Evolutionary conservation across 2,113 vertebrate genomes (phyloP).

Genomic region (Lepisosteus osseus): DNA sequence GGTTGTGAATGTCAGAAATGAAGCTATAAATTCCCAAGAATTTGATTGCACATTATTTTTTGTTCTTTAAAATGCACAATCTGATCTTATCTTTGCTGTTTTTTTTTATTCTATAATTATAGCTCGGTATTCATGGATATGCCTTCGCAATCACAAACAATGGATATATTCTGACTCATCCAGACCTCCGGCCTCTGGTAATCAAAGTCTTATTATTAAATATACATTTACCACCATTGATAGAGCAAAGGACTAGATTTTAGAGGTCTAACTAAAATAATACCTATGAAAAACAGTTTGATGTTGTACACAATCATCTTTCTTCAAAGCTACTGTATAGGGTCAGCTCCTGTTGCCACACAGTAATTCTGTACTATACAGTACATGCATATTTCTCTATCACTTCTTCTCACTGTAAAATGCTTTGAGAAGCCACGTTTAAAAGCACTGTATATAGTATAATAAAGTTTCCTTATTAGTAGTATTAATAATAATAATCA

Average conservation of each 20-base stretch:
- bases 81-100: slow-evolving; percentile 26
- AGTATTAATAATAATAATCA: too few relatives aligned
- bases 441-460: too few relatives aligned
- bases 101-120: slow-evolving; percentile 35
- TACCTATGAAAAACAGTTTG: too few relatives aligned
- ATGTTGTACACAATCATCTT: too few relatives aligned
- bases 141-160: slow-evolving; percentile 99
- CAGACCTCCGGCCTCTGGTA: slow-evolving; percentile 94
- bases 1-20: slow-evolving; percentile 43
- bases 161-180: slow-evolving; percentile 95
- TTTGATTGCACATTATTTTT: slow-evolving; percentile 47
- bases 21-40: slow-evolving; percentile 46
- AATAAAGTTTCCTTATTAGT: too few relatives aligned
- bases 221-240: background rate
- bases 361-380: too few relatives aligned
- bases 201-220: slow-evolving; percentile 47
- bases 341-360: too few relatives aligned
- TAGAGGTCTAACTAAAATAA: background rate
- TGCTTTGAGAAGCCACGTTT: too few relatives aligned
- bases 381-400: too few relatives aligned
- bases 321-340: too few relatives aligned
- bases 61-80: slow-evolving; percentile 31
- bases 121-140: slow-evolving; percentile 97
- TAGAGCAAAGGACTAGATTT: background rate
- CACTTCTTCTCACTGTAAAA: too few relatives aligned